Evolutionary conservation across 2,888 invertebrate species (phyloP).

Genomic region (Eledone cirrhosa): DNA sequence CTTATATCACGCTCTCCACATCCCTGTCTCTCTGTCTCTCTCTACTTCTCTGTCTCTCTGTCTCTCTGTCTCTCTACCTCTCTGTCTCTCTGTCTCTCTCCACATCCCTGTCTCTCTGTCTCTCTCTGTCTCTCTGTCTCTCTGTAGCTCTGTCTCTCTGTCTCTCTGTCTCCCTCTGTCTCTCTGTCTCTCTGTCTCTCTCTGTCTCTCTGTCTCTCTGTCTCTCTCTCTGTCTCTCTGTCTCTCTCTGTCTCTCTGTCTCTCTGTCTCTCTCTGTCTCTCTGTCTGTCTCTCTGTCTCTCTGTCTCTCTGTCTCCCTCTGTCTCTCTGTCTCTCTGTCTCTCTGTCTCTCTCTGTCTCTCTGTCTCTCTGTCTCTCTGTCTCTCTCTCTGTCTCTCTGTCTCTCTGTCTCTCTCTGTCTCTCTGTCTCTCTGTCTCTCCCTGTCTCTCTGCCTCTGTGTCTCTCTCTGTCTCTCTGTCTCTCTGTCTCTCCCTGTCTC

Average conservation of each 20-base stretch:
- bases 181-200: not conserved
- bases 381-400: not conserved
- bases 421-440: conserved; percentile 1
- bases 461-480: not conserved
- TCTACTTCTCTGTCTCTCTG: no score
- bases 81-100: not conserved
- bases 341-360: not conserved
- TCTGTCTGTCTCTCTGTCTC: not conserved
- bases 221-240: not conserved
- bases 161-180: not conserved
- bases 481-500: not conserved
- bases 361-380: not conserved
- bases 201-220: not conserved
- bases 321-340: not conserved
- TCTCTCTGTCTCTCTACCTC: conserved; percentile 26
- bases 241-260: not conserved
- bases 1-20: no score
- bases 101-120: not conserved
- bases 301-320: not conserved
- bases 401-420: not conserved
- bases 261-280: not conserved
- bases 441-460: not conserved
- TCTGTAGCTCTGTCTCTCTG: no score
- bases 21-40: no score
- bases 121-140: not conserved